Percentiles rank a stretch among this genome's conserved stretches.
Evolutionary conservation across 2,888 invertebrate genomes (phyloP).

Genomic region (Idaea aversata): DNA sequence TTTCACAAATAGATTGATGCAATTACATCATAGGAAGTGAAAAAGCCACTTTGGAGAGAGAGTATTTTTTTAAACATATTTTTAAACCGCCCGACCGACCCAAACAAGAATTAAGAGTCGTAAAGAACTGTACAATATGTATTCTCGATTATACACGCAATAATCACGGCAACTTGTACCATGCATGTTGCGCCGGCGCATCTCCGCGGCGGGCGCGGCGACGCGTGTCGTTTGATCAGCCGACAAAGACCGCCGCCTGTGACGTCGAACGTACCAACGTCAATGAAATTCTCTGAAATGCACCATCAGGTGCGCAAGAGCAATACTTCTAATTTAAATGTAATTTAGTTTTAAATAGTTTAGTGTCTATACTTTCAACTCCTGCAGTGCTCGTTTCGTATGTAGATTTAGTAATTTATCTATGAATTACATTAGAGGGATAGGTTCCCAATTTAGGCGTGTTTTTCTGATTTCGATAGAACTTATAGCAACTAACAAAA

Average conservation of each 20-base stretch:
- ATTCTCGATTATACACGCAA: slow-evolving; percentile 10
- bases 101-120: background rate
- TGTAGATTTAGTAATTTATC: slow-evolving; percentile 14
- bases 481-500: no score
- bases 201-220: slow-evolving; percentile 43
- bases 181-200: slow-evolving; percentile 33
- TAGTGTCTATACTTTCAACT: background rate
- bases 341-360: background rate
- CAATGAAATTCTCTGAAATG: slow-evolving; percentile 10
- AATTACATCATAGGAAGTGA: slow-evolving; percentile 4
- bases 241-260: slow-evolving; percentile 67
- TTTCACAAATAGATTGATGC: slow-evolving; percentile 12
- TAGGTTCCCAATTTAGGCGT: background rate
- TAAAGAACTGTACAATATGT: slow-evolving; percentile 1
- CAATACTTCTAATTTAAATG: background rate
- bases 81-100: background rate
- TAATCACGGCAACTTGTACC: slow-evolving; percentile 23
- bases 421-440: slow-evolving; percentile 10
- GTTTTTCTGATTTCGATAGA: no score
- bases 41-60: background rate
- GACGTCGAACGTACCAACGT: slow-evolving; percentile 22
- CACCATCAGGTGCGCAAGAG: background rate
- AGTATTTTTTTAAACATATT: background rate
- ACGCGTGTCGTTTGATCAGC: slow-evolving; percentile 66
- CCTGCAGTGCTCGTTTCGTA: background rate